Conservation (phyloP, 92 coral and sea anemone genomes). For the Epizoanthus rinbou region DNA sequence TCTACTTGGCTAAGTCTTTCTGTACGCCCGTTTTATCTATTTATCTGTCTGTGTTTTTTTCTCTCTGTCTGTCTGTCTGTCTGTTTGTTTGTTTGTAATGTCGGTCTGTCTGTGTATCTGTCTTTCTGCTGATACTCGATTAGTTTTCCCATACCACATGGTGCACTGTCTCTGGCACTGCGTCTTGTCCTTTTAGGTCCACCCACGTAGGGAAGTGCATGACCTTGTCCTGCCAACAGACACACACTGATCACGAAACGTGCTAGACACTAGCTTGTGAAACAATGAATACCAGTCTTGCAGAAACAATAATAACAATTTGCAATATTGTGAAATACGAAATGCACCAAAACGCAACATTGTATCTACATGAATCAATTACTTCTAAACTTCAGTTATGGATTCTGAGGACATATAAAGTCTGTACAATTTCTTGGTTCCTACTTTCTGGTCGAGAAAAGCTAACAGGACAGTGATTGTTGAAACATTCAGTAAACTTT, state of each 20-base stretch:
- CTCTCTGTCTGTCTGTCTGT: not conserved
- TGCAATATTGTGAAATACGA: no score
- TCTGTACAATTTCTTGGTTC: no score
- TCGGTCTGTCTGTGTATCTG: not conserved
- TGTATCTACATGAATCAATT: no score
- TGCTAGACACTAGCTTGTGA: not conserved
- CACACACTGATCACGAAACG: not conserved
- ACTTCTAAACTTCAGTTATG: no score
- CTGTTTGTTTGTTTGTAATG: not conserved
- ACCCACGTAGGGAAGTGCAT: slow-evolving; percentile 99
- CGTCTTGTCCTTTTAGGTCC: slow-evolving; percentile 94
- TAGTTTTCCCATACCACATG: slow-evolving; percentile 78
- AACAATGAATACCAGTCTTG: not conserved
- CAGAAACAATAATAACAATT: no score
- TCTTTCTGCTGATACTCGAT: not conserved
- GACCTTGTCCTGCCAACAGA: slow-evolving; percentile 68
- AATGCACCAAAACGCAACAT: no score
- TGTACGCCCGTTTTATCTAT: no score
- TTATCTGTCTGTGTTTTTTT: not conserved
- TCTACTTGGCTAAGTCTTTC: no score
- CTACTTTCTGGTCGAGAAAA: no score
- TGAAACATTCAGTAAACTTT: no score
- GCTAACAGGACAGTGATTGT: no score
- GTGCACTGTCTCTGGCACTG: slow-evolving; percentile 97
- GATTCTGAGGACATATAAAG: no score